phyloP scores from a whole-genome alignment of 2,888 invertebrate species.

The Icerya purchasi region DNA sequence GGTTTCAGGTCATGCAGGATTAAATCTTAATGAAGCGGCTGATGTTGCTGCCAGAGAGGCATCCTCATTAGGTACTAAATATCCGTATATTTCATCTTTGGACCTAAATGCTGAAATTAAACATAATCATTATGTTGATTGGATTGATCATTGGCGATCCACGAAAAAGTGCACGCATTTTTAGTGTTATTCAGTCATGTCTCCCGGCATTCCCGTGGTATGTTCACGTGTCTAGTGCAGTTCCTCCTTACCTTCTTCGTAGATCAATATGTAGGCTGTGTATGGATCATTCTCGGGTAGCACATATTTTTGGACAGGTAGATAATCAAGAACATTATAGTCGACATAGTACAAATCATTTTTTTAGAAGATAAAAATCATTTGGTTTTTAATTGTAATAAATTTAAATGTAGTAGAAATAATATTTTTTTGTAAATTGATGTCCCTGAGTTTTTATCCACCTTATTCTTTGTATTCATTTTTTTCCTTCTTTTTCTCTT shows the following conservation, averaged over 20 bases:
- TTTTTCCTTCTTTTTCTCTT: neutral
- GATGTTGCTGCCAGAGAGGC: neutral
- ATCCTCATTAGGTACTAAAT: neutral
- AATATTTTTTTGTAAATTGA: neutral
- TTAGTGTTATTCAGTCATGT: neutral
- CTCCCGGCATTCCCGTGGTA: neutral
- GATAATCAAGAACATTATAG: neutral
- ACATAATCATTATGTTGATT: neutral
- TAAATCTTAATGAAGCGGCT: neutral
- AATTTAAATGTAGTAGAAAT: neutral
- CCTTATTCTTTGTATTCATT: no score
- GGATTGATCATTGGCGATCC: neutral
- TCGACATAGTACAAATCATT: neutral
- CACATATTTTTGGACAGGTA: neutral
- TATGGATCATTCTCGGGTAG: neutral
- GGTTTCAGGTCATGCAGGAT: neutral
- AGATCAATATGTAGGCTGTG: neutral
- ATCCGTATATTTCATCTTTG: neutral
- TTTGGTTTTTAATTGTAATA: neutral
- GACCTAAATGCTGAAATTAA: neutral
- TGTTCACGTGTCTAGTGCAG: neutral
- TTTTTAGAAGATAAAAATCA: neutral
- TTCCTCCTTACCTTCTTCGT: neutral
- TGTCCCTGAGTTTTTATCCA: no score
- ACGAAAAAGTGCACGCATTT: neutral